Percentiles rank a stretch among this genome's conserved stretches.
Conservation (phyloP, 2,797 vertebrate species). For the Scomberomorus guttatus region DNA sequence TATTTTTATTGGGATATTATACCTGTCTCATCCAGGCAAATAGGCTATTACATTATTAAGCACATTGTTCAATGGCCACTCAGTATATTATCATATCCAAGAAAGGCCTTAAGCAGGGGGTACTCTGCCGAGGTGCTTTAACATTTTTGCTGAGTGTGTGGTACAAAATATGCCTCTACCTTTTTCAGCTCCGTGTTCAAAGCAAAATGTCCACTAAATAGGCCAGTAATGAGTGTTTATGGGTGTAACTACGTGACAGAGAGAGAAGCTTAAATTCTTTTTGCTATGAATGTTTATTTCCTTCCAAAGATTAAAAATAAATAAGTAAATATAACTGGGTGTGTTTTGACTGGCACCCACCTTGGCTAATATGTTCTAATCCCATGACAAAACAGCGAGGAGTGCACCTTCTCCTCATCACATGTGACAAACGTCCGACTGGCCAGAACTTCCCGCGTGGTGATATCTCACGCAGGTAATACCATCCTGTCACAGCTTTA, state of each 20-base stretch:
- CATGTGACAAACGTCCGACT: constrained; percentile 66
- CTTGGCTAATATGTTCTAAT: constrained; percentile 79
- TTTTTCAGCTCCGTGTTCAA: constrained; percentile 59
- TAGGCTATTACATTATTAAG: constrained; percentile 63
- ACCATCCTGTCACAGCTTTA: constrained; percentile 70
- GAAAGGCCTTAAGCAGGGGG: constrained; percentile 37
- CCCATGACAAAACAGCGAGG: constrained; percentile 47
- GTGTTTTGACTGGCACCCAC: constrained; percentile 74
- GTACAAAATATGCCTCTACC: constrained; percentile 21
- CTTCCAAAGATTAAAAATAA: constrained; percentile 63
- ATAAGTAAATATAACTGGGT: constrained; percentile 53
- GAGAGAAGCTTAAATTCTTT: constrained; percentile 52
- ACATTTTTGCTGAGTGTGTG: constrained; percentile 63
- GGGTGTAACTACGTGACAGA: constrained; percentile 40
- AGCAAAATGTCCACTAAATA: constrained; percentile 59
- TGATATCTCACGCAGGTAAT: constrained; percentile 64
- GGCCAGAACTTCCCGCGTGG: constrained; percentile 57
- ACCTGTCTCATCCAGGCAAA: constrained; percentile 52
- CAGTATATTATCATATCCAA: constrained; percentile 53
- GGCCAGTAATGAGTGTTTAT: constrained; percentile 49
- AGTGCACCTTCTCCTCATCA: constrained; percentile 49
- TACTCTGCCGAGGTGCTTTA: constrained; percentile 63
- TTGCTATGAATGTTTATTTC: constrained; percentile 65
- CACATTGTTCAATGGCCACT: constrained; percentile 58
- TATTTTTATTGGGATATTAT: constrained; percentile 60